Evolutionary conservation across 1,140 invertebrate genomes (phyloP).

Genomic region (Doryteuthis pealeii): DNA sequence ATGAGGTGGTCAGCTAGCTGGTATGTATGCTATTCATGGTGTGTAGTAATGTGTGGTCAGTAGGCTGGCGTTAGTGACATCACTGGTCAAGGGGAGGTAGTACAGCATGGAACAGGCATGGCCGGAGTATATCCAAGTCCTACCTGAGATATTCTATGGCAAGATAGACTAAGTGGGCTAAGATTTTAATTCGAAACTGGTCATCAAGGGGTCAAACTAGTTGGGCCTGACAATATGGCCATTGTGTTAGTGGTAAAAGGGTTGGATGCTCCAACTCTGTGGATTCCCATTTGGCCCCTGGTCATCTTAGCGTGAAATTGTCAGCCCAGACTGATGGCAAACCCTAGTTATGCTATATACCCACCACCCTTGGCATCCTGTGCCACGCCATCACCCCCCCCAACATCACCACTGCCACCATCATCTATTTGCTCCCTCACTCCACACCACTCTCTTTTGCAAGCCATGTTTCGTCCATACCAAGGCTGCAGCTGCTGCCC

Average conservation of each 20-base stretch:
- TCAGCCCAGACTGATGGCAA: conserved; percentile 4
- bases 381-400: no score
- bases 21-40: not conserved
- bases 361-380: not conserved
- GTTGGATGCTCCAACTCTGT: not conserved
- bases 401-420: not conserved
- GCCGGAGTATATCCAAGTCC: not conserved
- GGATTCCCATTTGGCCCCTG: conserved; percentile 2
- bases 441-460: no score
- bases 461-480: not conserved
- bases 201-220: not conserved
- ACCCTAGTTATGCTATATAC: not conserved
- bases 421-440: no score
- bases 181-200: conserved; percentile 3
- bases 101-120: not conserved
- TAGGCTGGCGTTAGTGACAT: conserved; percentile 2
- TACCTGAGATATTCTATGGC: not conserved
- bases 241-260: not conserved
- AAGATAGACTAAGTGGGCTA: not conserved
- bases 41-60: not conserved
- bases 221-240: not conserved
- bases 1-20: not conserved
- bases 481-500: conserved; percentile 4
- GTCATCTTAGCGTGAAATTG: conserved; percentile 8
- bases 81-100: not conserved